Evolutionary conservation across 1,140 invertebrate genomes (phyloP).

Genomic region (Drosophila mojavensis): DNA sequence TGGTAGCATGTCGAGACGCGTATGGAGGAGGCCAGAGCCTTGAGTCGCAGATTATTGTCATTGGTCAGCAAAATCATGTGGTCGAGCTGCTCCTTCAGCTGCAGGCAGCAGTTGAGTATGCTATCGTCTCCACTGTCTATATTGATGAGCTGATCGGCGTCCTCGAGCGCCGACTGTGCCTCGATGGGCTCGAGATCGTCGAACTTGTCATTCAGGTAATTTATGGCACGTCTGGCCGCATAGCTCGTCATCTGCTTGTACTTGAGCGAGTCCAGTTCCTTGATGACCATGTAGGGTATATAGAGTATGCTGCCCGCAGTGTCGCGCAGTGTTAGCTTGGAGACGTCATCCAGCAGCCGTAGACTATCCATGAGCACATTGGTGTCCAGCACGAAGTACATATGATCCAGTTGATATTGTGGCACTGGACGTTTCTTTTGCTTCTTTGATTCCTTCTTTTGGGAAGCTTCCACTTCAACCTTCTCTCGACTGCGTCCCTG

Average conservation of each 20-base stretch:
- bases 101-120: constrained; percentile 76
- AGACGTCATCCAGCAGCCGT: constrained; percentile 28
- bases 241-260: background rate
- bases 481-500: background rate
- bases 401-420: constrained; percentile 17
- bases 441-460: background rate
- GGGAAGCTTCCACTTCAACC: background rate
- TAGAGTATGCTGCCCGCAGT: constrained; percentile 46
- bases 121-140: constrained; percentile 65
- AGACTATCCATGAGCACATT: constrained; percentile 51
- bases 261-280: constrained; percentile 70
- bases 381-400: constrained; percentile 58
- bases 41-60: constrained; percentile 71
- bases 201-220: constrained; percentile 65
- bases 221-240: constrained; percentile 62
- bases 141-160: constrained; percentile 51
- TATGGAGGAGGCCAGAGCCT: constrained; percentile 62
- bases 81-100: constrained; percentile 51
- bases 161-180: constrained; percentile 66
- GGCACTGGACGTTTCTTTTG: background rate
- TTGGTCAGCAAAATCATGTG: constrained; percentile 67
- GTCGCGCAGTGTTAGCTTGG: constrained; percentile 17
- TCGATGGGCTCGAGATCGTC: constrained; percentile 39
- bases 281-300: constrained; percentile 55
- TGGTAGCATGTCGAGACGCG: constrained; percentile 34